phyloP scores from a whole-genome alignment of 1,140 invertebrate species.

The Pseudoatta argentina region DNA sequence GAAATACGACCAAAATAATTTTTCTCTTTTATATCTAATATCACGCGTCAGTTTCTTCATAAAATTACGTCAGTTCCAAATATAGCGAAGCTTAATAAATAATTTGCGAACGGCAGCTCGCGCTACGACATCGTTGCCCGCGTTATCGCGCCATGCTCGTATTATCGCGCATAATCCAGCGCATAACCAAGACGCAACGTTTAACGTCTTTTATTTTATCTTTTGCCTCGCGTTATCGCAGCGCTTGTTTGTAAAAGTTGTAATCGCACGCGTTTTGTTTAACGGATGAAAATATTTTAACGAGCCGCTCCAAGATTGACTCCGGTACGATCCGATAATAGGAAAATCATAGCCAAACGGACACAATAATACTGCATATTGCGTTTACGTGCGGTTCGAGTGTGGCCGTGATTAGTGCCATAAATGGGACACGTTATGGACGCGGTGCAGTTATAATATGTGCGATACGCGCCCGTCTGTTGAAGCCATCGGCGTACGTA shows the following conservation, averaged over 20 bases:
- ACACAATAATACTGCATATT: conserved; percentile 63
- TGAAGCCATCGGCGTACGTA: conserved; percentile 45
- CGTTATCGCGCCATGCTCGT: neutral
- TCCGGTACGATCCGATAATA: conserved; percentile 68
- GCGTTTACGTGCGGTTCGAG: conserved; percentile 69
- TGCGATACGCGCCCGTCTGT: conserved; percentile 17
- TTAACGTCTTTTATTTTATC: conserved; percentile 24
- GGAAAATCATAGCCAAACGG: conserved; percentile 56
- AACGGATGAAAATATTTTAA: conserved; percentile 53
- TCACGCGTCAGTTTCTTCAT: neutral
- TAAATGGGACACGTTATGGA: conserved; percentile 66
- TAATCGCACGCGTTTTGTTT: neutral
- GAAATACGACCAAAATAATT: neutral
- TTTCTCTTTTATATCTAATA: neutral
- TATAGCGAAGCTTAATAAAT: neutral
- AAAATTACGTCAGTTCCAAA: neutral
- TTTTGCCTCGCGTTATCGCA: neutral
- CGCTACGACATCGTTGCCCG: neutral
- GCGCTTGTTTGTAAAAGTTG: conserved; percentile 18
- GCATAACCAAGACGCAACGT: neutral
- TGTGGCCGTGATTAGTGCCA: conserved; percentile 66
- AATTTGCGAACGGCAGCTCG: neutral
- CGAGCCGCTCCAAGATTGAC: conserved; percentile 50
- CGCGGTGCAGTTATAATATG: conserved; percentile 63
- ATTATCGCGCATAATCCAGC: conserved; percentile 36